Base-by-base conservation (phyloP, 2,888 invertebrate species). In the Adelognathus sp. region DNA sequence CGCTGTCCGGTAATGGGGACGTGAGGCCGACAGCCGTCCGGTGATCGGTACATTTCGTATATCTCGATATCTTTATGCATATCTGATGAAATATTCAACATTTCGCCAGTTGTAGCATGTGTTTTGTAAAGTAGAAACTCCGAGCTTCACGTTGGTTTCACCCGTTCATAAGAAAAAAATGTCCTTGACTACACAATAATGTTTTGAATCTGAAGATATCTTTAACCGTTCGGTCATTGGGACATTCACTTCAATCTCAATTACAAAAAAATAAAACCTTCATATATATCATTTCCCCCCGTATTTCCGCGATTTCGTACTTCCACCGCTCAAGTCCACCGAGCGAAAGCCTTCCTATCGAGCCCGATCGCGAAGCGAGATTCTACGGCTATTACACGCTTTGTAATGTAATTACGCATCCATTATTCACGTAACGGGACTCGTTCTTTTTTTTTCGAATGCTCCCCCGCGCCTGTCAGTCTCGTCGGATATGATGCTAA, bases 361-460 rank as follows among this genome's bases (percentile, higher is more conserved):
- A 80, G 46, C 27, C 84, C 84, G 84, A 87, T 89, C 88, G 84
- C 84, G 80, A 82, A 87, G 85, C 71, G 71, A 77, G 82, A 82
- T 87, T 85, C 66, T 72, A 79, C 79, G 69, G 85, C 84, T 80
- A 84, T 83, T 84, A 84, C 83, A 83, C 80, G 76, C 75, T 71
- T 79, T 79, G 80, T 85, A 85, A 85, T 84, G 84, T 84, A 86
- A 87, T 88, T 87, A 86, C 83, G 82, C 85, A 78, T 87, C 86
- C 87, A 89, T 89, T 89, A 88, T 88, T 84, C 86, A 87, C 83
- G 84, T 86, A 86, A 87, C 85, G 84, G 73, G 80, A 77, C 50
- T 50, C 24, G 46, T 21, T 18, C 24, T 50, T 6, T 74, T 81
- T 83, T 83, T 85, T 83, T 81, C 75, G 80, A 82, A 79, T 33